phyloP scores from a whole-genome alignment of 2,113 vertebrate genomes.

The Datnioides undecimradiatus region DNA sequence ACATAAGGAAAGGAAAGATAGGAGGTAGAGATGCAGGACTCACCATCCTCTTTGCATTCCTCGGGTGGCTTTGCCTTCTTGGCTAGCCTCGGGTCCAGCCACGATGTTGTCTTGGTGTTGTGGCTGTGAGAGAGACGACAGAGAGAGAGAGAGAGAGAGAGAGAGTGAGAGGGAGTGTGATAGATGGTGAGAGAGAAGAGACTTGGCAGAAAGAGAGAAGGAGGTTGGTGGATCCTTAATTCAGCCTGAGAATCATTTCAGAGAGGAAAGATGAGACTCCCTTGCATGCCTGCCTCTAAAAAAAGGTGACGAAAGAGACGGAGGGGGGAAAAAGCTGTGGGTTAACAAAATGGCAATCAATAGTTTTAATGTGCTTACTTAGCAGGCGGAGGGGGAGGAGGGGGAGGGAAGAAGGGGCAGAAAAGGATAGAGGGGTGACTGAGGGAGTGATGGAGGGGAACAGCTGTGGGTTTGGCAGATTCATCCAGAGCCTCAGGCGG shows the following conservation, averaged over 20 bases:
- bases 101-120: conserved; percentile 99
- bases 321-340: conserved; percentile 76
- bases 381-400: conserved; percentile 84
- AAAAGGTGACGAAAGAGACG: conserved; percentile 49
- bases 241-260: conserved; percentile 64
- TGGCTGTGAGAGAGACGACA: conserved; percentile 91
- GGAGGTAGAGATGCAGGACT: conserved; percentile 69
- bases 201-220: conserved; percentile 65
- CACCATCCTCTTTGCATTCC: conserved; percentile 99
- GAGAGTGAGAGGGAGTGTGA: conserved; percentile 70
- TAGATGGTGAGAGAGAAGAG: conserved; percentile 63
- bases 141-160: conserved; percentile 63
- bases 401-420: conserved; percentile 32
- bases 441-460: conserved; percentile 76
- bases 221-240: conserved; percentile 76
- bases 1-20: neutral
- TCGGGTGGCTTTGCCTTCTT: conserved; percentile 99
- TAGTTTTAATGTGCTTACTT: conserved; percentile 97
- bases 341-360: conserved; percentile 92
- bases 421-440: conserved; percentile 83
- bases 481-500: conserved; percentile 54
- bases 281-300: conserved; percentile 30
- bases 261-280: conserved; percentile 63
- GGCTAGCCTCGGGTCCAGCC: conserved; percentile 98
- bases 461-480: conserved; percentile 68